Percentiles rank a stretch among this genome's conserved stretches.
These are phyloP conservation scores for Meloidogyne exigua DNA, from an alignment of 1,140 invertebrate genomes.

Conservation along the genomic window DNA sequence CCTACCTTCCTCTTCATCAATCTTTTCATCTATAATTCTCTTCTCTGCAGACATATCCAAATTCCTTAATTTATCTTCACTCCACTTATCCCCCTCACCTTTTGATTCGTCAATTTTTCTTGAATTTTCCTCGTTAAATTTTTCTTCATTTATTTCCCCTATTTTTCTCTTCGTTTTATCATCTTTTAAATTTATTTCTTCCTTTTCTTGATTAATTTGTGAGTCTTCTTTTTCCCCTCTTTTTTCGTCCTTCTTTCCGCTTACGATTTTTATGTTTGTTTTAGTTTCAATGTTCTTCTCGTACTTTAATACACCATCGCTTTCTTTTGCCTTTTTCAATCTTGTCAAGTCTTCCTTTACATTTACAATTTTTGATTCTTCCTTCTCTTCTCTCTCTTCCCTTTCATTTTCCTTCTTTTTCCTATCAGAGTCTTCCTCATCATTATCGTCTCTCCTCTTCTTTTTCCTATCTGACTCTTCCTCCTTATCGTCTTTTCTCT, in stretches of 20 bases:
- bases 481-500: neutral
- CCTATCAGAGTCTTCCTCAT: neutral
- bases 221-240: neutral
- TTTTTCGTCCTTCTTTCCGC: neutral
- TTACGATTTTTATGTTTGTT: neutral
- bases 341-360: neutral
- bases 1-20: neutral
- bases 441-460: neutral
- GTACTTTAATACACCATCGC: neutral
- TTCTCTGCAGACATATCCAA: neutral
- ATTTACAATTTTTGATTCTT: neutral
- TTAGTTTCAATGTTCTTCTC: neutral
- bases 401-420: neutral
- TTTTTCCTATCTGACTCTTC: neutral
- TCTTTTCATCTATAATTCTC: neutral
- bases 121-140: neutral
- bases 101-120: neutral
- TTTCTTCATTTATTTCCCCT: neutral
- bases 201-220: neutral
- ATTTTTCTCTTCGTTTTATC: neutral
- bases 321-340: neutral
- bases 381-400: neutral
- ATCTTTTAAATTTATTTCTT: neutral
- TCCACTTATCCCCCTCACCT: neutral
- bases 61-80: neutral